Evolutionary conservation across 2,797 vertebrate genomes (phyloP), one percentile per base, ranked within the genome.

Genomic region (Melanotaenia trifasciata): DNA sequence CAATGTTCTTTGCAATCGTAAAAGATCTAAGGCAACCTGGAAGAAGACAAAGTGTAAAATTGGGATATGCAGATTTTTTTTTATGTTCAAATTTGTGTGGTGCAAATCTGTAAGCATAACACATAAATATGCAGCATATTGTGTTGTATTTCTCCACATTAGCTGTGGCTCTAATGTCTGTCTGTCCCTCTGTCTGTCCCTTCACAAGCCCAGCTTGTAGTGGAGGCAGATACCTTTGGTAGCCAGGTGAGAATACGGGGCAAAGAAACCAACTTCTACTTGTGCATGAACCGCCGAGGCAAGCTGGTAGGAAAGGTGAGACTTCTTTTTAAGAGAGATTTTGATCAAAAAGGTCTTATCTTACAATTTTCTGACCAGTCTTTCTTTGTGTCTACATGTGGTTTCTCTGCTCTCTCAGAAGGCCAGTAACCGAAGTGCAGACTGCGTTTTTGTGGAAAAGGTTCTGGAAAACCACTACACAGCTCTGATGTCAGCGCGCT

Each of bases 391-490:
- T 61, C 9, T 79, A 58, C 61, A 50, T 83, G 67, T 70, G 75
- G 66, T 88, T 77, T 83, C 67, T 90, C 78, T 79, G 79, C 90
- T 83, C 81, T 89, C 83, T 85, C 86, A 94, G 94, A 95, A 94
- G 93, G 94, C 94, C 91, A 95, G 94, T 84, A 95, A 94, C 86
- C 90, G 94, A 86, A 95, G 95, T 22, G 91, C 86, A 51, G 95
- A 96, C 87, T 96, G 95, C 18, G 94, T 96, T 80, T 96, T 96
- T 70, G 93, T 95, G 81, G 95, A 96, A 85, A 95, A 94, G 90
- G 95, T 96, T 71, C 88, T 96, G 84, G 95, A 96, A 91, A 96
- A 96, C 90, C 94, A 96, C 93, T 96, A 96, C 92, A 96, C 95
- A n/a, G 95, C 95, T 58, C 88, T 96, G 84, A 94, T 95, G 94